phyloP scores from a whole-genome alignment of 2,888 invertebrate genomes.

The Dichetophora obliterata region DNA sequence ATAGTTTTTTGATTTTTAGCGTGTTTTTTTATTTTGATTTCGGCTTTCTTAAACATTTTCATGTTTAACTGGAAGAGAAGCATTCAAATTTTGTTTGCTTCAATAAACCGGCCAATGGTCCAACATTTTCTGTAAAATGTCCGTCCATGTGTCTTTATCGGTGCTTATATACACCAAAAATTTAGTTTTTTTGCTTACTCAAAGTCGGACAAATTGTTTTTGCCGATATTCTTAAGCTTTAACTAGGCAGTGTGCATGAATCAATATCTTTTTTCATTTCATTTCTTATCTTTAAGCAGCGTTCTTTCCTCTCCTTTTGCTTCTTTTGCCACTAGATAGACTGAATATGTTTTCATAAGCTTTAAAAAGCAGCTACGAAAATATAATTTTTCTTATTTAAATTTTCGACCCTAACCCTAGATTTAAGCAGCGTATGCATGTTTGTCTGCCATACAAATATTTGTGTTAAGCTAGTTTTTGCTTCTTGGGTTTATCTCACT shows the following conservation, averaged over 20 bases:
- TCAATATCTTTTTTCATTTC: too few relatives aligned
- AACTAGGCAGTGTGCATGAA: background rate
- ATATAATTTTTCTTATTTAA: background rate
- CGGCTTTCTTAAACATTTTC: background rate
- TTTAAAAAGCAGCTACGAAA: background rate
- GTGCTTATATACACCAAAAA: background rate
- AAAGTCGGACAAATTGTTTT: background rate
- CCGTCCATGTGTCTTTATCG: background rate
- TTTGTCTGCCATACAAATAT: too few relatives aligned
- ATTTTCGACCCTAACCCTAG: background rate
- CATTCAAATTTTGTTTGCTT: conserved; percentile 15
- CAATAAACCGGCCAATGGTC: conserved; percentile 25
- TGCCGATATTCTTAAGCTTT: background rate
- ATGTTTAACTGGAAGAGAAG: background rate
- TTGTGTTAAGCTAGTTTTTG: background rate
- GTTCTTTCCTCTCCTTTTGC: background rate
- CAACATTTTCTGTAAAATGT: background rate
- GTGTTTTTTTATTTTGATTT: background rate
- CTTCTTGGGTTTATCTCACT: background rate
- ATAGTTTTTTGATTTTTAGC: background rate
- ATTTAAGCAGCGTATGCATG: too few relatives aligned
- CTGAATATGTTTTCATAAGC: background rate
- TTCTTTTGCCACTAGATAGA: background rate
- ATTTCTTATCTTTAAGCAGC: background rate
- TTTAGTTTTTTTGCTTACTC: background rate